Conservation (phyloP, 2,888 invertebrate genomes). For the Ptilodon capucinus region DNA sequence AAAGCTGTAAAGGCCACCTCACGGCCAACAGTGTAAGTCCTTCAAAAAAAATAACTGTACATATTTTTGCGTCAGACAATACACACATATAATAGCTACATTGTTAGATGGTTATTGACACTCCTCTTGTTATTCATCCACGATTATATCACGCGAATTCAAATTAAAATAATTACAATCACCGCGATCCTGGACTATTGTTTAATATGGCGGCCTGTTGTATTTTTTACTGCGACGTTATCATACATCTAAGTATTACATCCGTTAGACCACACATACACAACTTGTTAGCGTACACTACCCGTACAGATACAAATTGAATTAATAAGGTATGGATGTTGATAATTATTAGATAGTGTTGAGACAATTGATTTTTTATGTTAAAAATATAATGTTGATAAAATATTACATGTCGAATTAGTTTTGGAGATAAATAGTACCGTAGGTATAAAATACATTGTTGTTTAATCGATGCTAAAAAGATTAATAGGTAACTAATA, state of each 20-base stretch:
- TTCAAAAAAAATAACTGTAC: no score
- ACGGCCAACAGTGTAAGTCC: no score
- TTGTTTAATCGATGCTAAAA: background rate
- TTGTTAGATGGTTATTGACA: no score
- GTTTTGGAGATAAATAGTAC: background rate
- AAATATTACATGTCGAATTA: background rate
- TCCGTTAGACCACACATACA: slow-evolving; percentile 25
- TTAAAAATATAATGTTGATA: background rate
- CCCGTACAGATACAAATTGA: slow-evolving; percentile 1
- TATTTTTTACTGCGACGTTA: slow-evolving; percentile 20
- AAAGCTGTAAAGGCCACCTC: no score
- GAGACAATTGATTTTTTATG: background rate
- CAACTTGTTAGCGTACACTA: background rate
- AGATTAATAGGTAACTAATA: background rate
- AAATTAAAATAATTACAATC: slow-evolving; percentile 1
- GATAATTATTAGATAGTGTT: slow-evolving; percentile 1
- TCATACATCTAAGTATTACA: slow-evolving; percentile 18
- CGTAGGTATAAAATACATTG: background rate
- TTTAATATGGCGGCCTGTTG: slow-evolving; percentile 10
- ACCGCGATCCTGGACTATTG: slow-evolving; percentile 14
- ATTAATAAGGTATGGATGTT: background rate
- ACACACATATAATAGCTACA: no score
- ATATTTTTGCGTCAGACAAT: no score
- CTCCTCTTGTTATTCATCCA: background rate
- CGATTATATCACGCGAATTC: background rate